Evolutionary conservation across 2,113 vertebrate species (phyloP).

Genomic region (Rhinopomastus cyanomelas): DNA sequence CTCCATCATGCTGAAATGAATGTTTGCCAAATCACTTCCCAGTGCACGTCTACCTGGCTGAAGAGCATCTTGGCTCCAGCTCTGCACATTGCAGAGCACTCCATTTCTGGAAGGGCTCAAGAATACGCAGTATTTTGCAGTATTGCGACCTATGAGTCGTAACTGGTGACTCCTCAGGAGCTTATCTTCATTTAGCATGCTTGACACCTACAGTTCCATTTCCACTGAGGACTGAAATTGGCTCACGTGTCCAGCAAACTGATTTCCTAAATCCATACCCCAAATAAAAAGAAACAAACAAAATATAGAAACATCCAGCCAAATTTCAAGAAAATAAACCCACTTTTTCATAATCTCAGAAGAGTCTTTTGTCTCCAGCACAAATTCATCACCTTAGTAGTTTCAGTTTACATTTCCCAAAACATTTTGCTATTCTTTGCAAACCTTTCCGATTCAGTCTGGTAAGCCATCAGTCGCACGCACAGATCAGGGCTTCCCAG

Average conservation of each 20-base stretch:
- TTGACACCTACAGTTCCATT: neutral
- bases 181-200: neutral
- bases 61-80: neutral
- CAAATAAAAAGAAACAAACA: neutral
- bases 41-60: neutral
- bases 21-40: neutral
- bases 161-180: neutral
- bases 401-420: slow-evolving; percentile 26
- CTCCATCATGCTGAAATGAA: neutral
- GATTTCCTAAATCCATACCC: neutral
- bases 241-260: neutral
- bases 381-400: neutral
- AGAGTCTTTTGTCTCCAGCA: neutral
- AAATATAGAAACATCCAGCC: neutral
- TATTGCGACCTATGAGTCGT: neutral
- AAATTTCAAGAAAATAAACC: neutral
- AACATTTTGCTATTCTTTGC: slow-evolving; percentile 19
- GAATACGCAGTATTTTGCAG: neutral
- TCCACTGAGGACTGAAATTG: neutral
- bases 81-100: neutral
- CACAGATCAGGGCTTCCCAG: neutral
- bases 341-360: neutral
- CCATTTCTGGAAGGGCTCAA: neutral
- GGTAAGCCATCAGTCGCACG: neutral
- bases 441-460: neutral